A percentile compares a stretch with the other conserved stretches of the same genome.
These are phyloP conservation scores for Tapirus indicus DNA, from an alignment of 2,797 vertebrate species.

Conservation along the genomic window DNA sequence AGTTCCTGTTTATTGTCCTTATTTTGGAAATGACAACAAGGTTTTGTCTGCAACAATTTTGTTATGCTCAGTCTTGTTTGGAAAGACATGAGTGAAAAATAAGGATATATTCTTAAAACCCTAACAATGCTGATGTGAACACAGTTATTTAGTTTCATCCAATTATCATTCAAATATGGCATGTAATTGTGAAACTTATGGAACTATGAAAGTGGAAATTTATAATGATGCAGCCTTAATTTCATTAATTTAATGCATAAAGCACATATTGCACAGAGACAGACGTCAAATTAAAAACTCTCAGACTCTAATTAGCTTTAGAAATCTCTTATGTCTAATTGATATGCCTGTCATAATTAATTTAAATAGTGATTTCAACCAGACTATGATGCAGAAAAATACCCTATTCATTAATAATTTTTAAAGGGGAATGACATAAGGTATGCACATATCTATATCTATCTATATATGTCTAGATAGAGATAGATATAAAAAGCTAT, in stretches of 20 bases:
- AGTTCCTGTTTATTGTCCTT: neutral
- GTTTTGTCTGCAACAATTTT: neutral
- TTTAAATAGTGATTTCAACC: slow-evolving; percentile 89
- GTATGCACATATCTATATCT: neutral
- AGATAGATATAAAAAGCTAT: neutral
- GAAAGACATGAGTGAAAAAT: slow-evolving; percentile 28
- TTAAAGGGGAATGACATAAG: slow-evolving; percentile 62
- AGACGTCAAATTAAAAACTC: slow-evolving; percentile 91
- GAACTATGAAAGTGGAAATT: slow-evolving; percentile 91
- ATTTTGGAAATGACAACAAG: slow-evolving; percentile 36
- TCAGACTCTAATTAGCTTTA: slow-evolving; percentile 90
- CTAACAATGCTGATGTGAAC: slow-evolving; percentile 72
- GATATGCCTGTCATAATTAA: slow-evolving; percentile 92
- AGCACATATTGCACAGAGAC: slow-evolving; percentile 89
- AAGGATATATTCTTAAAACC: slow-evolving; percentile 72
- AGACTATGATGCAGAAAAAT: slow-evolving; percentile 85
- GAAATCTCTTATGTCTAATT: slow-evolving; percentile 91
- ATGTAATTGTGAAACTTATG: slow-evolving; percentile 90
- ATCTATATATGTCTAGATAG: neutral
- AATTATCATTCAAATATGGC: slow-evolving; percentile 90
- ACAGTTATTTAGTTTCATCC: slow-evolving; percentile 86
- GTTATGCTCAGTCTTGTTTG: neutral
- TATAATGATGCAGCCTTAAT: slow-evolving; percentile 91
- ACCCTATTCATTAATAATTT: slow-evolving; percentile 72
- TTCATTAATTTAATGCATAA: slow-evolving; percentile 92